phyloP scores from a whole-genome alignment of 1,140 invertebrate species.

The Dinothrombium tinctorium region DNA sequence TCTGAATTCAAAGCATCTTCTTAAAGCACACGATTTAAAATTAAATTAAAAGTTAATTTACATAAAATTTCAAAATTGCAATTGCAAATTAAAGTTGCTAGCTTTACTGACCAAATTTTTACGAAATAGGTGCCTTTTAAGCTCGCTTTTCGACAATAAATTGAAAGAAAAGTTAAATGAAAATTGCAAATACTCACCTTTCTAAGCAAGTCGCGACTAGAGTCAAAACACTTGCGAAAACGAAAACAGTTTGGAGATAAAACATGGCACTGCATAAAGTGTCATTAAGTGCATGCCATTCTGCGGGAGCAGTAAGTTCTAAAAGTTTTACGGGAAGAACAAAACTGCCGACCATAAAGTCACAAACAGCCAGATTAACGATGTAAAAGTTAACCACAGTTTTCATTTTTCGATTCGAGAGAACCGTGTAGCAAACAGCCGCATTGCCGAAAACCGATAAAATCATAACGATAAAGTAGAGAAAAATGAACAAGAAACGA shows the following conservation, averaged over 20 bases:
- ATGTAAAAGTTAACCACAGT: conserved; percentile 29
- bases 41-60: too few relatives aligned
- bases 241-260: conserved; percentile 22
- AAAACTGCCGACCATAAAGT: conserved; percentile 25
- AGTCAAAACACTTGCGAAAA: conserved; percentile 22
- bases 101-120: too few relatives aligned
- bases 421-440: conserved; percentile 19
- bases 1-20: too few relatives aligned
- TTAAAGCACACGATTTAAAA: too few relatives aligned
- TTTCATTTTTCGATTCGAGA: conserved; percentile 24
- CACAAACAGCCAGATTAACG: conserved; percentile 25
- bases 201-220: conserved; percentile 27
- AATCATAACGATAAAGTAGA: conserved; percentile 21
- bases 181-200: conserved; percentile 26
- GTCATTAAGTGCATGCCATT: conserved; percentile 22
- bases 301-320: conserved; percentile 23
- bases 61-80: too few relatives aligned
- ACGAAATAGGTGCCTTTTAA: too few relatives aligned
- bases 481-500: conserved; percentile 17
- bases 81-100: too few relatives aligned
- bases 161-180: too few relatives aligned
- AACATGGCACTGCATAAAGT: conserved; percentile 21
- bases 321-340: conserved; percentile 27
- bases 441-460: conserved; percentile 21
- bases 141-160: too few relatives aligned